Evolutionary conservation across 2,888 invertebrate genomes (phyloP).

Genomic region (Sclerodermus sp.): DNA sequence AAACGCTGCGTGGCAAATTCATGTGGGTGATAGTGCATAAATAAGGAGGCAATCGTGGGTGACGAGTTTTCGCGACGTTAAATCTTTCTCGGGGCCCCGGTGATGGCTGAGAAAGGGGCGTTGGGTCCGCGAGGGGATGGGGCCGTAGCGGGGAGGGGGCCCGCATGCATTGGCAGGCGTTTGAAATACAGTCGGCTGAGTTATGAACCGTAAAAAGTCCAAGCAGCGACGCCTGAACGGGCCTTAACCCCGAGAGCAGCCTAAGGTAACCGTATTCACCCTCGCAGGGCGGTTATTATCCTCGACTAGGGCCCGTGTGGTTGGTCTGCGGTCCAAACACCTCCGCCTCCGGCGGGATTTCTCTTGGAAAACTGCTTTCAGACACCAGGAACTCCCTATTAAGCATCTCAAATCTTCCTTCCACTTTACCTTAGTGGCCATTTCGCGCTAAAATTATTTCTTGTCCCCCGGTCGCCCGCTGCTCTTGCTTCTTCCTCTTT

Average conservation of each 20-base stretch:
- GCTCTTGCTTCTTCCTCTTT: no score
- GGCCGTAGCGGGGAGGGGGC: slow-evolving; percentile 7
- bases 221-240: slow-evolving; percentile 17
- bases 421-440: no score
- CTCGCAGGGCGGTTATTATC: slow-evolving; percentile 50
- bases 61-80: slow-evolving; percentile 47
- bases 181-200: slow-evolving; percentile 56
- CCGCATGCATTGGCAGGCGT: slow-evolving; percentile 50
- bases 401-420: no score
- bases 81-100: slow-evolving; percentile 37
- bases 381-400: no score
- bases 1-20: neutral
- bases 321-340: slow-evolving; percentile 53
- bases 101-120: slow-evolving; percentile 42
- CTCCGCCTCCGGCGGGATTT: slow-evolving; percentile 17
- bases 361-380: no score
- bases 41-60: slow-evolving; percentile 41
- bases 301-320: slow-evolving; percentile 43
- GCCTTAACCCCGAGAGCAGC: slow-evolving; percentile 40
- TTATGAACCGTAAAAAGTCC: slow-evolving; percentile 57
- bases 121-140: slow-evolving; percentile 14
- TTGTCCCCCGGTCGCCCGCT: no score
- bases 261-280: slow-evolving; percentile 50
- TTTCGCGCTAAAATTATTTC: no score
- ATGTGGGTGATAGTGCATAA: slow-evolving; percentile 29